These are phyloP conservation scores for Drosophila nr. medialis DNA, from an alignment of 2,888 invertebrate genomes.

Conservation along the genomic window DNA sequence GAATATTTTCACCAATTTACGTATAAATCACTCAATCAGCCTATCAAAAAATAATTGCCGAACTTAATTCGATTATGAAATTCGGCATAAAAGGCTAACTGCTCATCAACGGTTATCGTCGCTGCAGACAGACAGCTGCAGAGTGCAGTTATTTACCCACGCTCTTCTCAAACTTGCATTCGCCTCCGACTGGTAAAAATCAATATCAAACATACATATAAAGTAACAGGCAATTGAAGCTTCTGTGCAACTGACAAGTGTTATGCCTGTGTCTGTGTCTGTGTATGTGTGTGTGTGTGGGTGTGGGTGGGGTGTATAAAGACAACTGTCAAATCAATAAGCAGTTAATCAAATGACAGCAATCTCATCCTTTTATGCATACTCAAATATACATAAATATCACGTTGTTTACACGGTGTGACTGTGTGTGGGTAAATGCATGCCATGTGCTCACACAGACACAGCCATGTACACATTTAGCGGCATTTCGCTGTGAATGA, in stretches of 20 bases:
- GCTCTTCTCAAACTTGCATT: slow-evolving; percentile 24
- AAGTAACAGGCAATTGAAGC: slow-evolving; percentile 24
- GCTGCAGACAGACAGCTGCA: slow-evolving; percentile 30
- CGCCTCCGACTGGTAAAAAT: slow-evolving; percentile 63
- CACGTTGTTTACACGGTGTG: slow-evolving; percentile 42
- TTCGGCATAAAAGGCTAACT: slow-evolving; percentile 15
- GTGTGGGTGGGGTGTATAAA: slow-evolving; percentile 19
- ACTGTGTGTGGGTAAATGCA: slow-evolving; percentile 7
- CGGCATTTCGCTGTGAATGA: slow-evolving; percentile 32
- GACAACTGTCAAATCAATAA: slow-evolving; percentile 58
- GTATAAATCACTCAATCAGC: not conserved
- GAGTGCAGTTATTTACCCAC: slow-evolving; percentile 56
- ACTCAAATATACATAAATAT: slow-evolving; percentile 1
- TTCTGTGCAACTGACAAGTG: slow-evolving; percentile 50
- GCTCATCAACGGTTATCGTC: slow-evolving; percentile 2
- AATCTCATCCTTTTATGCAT: slow-evolving; percentile 6
- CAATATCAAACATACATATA: slow-evolving; percentile 55
- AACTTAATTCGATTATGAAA: slow-evolving; percentile 52
- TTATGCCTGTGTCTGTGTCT: slow-evolving; percentile 23
- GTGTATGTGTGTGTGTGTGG: not conserved
- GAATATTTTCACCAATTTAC: slow-evolving; percentile 2
- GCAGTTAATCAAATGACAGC: slow-evolving; percentile 51
- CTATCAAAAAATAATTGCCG: slow-evolving; percentile 1
- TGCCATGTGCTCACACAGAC: slow-evolving; percentile 44
- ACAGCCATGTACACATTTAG: slow-evolving; percentile 5